Percentiles rank a stretch among this genome's conserved stretches.
Evolutionary conservation across 2,797 vertebrate genomes (phyloP).

Genomic region (Paramormyrops hopkinsi): DNA sequence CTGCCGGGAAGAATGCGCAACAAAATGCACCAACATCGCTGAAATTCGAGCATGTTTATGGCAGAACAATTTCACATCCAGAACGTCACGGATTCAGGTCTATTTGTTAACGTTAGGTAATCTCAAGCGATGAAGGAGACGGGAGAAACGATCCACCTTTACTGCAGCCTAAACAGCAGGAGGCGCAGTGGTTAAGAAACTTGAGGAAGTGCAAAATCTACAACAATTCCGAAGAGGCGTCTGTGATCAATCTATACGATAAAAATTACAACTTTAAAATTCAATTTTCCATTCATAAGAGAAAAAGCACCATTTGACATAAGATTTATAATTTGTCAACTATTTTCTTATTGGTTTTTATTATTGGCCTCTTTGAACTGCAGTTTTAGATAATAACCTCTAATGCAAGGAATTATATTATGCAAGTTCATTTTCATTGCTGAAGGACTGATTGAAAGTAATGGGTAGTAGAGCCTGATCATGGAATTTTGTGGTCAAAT

Average conservation of each 20-base stretch:
- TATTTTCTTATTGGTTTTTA: background rate
- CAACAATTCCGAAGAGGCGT: background rate
- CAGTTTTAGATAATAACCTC: background rate
- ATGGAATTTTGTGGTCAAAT: background rate
- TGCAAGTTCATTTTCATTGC: background rate
- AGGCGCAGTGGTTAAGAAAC: background rate
- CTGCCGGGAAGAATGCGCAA: background rate
- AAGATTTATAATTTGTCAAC: background rate
- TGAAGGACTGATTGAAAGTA: slow-evolving; percentile 1
- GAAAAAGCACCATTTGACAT: background rate
- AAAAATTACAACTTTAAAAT: background rate
- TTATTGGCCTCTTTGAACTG: background rate
- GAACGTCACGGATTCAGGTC: background rate
- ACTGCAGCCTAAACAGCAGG: background rate
- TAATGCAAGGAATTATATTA: background rate
- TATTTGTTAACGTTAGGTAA: background rate
- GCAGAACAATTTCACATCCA: background rate
- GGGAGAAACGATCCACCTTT: background rate
- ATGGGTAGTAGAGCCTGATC: background rate
- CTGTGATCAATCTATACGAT: background rate
- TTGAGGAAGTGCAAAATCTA: background rate
- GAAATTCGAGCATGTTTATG: background rate
- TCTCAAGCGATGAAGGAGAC: background rate
- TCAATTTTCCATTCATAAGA: background rate
- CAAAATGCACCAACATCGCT: background rate